Conservation (phyloP, 2,888 invertebrate genomes). For the Limnephilus rhombicus region DNA sequence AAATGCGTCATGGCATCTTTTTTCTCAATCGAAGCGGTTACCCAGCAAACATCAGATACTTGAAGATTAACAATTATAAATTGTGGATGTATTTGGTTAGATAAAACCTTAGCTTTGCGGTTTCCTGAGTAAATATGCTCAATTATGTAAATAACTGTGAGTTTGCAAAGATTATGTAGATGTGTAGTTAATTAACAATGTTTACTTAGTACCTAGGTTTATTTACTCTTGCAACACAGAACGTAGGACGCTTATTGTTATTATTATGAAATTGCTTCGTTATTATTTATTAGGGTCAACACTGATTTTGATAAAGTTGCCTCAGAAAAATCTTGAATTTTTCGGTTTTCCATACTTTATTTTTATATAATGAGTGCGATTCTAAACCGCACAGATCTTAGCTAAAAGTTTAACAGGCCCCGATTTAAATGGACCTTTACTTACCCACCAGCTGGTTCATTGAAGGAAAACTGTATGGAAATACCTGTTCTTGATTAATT, state of each 20-base stretch:
- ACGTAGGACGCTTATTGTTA: neutral
- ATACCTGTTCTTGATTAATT: neutral
- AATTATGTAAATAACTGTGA: constrained; percentile 21
- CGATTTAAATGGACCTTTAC: neutral
- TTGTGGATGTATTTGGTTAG: constrained; percentile 11
- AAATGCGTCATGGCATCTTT: constrained; percentile 37
- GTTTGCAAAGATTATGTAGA: constrained; percentile 29
- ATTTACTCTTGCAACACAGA: neutral
- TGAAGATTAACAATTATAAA: constrained; percentile 47
- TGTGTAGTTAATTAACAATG: constrained; percentile 4
- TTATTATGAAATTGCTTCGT: neutral
- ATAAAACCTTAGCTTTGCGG: constrained; percentile 18
- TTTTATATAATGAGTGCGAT: neutral
- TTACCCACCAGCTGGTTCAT: neutral
- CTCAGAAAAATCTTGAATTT: neutral
- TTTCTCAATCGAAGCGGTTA: constrained; percentile 3
- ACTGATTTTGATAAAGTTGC: neutral
- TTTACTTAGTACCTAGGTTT: constrained; percentile 5
- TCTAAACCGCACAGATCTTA: neutral
- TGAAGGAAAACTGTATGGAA: neutral
- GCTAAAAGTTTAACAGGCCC: neutral
- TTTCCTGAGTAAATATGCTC: constrained; percentile 22
- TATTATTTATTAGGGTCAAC: neutral
- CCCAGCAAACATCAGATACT: constrained; percentile 37
- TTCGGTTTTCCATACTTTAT: neutral